Evolutionary conservation across 2,888 invertebrate genomes (phyloP), one percentile per base, ranked within the genome.

Genomic region (Drosophila histrio): DNA sequence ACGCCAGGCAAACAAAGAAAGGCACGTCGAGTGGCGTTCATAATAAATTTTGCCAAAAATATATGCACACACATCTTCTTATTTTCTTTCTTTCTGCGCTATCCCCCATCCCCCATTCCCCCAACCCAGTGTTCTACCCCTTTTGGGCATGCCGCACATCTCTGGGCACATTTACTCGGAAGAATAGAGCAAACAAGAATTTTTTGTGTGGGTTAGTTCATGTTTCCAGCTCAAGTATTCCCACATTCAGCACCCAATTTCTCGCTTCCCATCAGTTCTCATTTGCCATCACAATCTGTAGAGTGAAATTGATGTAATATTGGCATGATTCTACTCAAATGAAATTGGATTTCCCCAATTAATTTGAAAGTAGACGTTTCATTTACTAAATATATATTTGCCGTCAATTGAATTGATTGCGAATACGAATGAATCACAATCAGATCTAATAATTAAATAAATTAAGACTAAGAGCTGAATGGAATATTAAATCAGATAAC

Each of bases 141-240:
- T 11, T 15, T 26, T 11, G 2, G 13, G 32, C 34, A 44, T 21
- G 21, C n/a, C 28, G 1, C 30, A 26, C n/a, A n/a, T n/a, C n/a
- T n/a, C n/a, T 19, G 32, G 28, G n/a, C 30, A 41, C 11, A 41
- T 22, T 30, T 34, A 44, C 38, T 21, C 7, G 19, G n/a, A 38
- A 19, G 41, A 66, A 30, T 62, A 43, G 59, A 32, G 28, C 59
- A 68, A 79, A 69, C 71, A 69, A 36, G 67, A 59, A 53, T 49
- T 57, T 64, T 57, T 79, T 80, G 76, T 68, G 81, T 81, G 71
- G 82, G 82, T 81, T 82, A 80, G 76, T 69, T 80, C 47, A 9
- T 32, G 61, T 66, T 77, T 65, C 56, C 54, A 57, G 61, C 83
- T 17, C 28, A 46, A 22, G 36, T 46, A 54, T 44, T 62, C n/a